Evolutionary conservation across 2,113 vertebrate genomes (phyloP).

Genomic region (Dasyornis broadbenti): DNA sequence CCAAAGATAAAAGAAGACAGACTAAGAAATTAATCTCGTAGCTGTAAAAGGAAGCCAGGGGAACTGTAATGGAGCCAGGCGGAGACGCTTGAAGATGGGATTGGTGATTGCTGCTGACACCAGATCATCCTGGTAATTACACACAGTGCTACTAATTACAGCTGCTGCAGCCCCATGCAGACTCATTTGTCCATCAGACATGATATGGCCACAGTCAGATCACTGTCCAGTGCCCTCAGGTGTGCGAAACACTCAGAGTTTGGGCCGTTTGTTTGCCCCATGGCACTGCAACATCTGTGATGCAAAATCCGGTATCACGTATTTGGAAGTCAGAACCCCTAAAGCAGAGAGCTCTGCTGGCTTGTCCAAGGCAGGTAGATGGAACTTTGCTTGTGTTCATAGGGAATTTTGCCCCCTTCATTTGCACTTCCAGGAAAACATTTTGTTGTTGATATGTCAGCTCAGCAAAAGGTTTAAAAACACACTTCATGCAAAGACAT

Average conservation of each 20-base stretch:
- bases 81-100: neutral
- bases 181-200: neutral
- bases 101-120: neutral
- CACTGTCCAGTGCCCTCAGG: neutral
- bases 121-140: neutral
- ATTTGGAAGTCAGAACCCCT: neutral
- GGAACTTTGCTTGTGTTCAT: neutral
- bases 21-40: neutral
- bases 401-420: neutral
- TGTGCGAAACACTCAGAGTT: neutral
- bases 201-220: neutral
- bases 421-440: neutral
- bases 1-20: neutral
- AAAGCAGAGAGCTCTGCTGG: neutral
- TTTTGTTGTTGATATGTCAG: neutral
- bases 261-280: neutral
- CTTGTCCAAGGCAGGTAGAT: neutral
- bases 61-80: neutral
- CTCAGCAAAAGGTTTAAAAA: neutral
- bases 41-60: neutral
- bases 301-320: neutral
- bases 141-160: neutral
- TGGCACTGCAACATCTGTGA: neutral
- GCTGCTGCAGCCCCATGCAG: neutral
- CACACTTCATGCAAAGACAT: neutral